Evolutionary conservation across 2,888 invertebrate genomes (phyloP), one percentile per base, ranked within the genome.

Genomic region (Cantharis lateralis): DNA sequence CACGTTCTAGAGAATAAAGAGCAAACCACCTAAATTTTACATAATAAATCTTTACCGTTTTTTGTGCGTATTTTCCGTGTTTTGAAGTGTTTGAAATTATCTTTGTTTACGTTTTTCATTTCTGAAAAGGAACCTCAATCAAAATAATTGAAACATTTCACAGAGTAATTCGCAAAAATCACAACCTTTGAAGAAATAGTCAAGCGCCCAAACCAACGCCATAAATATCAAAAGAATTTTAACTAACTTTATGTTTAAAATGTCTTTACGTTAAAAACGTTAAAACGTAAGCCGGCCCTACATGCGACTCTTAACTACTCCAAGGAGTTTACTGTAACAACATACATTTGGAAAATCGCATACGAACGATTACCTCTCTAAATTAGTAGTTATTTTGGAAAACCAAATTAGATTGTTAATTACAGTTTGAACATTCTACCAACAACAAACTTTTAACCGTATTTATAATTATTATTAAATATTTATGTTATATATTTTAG

Each of bases 1-100:
- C 68, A 68, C 68, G 61, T 68, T 62, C 48, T 68, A 68, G 62
- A 24, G 26, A 15, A 61, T 73, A 68, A 69, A 73, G 32, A 16
- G 28, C 20, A 16, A 61, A 62, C 62, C 61, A 61, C 68, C 68
- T 73, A 62, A 68, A 68, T 73, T 48, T 48, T 48, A 48, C 48
- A 48, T 48, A 48, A 48, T 48, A 48, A 48, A 48, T 48, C 48
- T 48, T 48, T 48, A n/a, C 48, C n/a, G n/a, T 48, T 48, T 20
- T 48, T 48, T 48, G 48, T 4, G 48, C n/a, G 5, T n/a, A 48
- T 48, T 48, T 48, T 48, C 48, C 7, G n/a, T n/a, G 48, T 48
- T 48, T 48, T 48, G 48, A 48, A 48, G 48, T n/a, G n/a, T 48
- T 48, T n/a, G n/a, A 48, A 48, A 48, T 48, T 48, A 48, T n/a